These are phyloP conservation scores for Scytalopus superciliaris DNA, from an alignment of 2,113 vertebrate genomes.

Conservation along the genomic window DNA sequence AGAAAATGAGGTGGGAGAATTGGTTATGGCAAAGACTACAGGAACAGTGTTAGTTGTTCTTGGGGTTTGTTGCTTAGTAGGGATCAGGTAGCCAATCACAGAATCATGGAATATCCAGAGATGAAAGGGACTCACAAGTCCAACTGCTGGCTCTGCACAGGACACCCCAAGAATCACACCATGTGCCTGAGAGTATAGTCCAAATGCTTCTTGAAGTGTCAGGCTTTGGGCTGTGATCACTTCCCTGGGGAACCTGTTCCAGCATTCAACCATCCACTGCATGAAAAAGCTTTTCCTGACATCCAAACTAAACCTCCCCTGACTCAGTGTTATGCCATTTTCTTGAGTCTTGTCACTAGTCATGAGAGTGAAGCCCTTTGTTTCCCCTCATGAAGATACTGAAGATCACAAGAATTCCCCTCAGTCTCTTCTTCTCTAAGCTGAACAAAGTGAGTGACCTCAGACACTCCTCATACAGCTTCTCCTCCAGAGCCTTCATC, in stretches of 20 bases:
- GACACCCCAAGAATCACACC: neutral
- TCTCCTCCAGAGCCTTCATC: neutral
- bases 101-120: neutral
- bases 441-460: neutral
- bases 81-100: fast-evolving
- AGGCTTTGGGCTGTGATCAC: neutral
- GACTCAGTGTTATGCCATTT: neutral
- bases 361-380: no score
- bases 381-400: fast-evolving
- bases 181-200: no score
- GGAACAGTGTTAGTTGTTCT: neutral
- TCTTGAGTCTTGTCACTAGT: neutral
- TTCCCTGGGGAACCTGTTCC: neutral
- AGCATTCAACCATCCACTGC: neutral
- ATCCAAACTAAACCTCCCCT: neutral
- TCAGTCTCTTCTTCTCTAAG: neutral
- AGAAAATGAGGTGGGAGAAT: neutral
- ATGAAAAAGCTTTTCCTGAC: neutral
- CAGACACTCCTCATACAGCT: fast-evolving
- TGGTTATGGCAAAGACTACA: neutral
- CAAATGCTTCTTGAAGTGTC: neutral
- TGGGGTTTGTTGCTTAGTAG: neutral
- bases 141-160: neutral
- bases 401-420: neutral
- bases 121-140: neutral